Evolutionary conservation across 2,888 invertebrate genomes (phyloP).

Genomic region (Troilus luridus): DNA sequence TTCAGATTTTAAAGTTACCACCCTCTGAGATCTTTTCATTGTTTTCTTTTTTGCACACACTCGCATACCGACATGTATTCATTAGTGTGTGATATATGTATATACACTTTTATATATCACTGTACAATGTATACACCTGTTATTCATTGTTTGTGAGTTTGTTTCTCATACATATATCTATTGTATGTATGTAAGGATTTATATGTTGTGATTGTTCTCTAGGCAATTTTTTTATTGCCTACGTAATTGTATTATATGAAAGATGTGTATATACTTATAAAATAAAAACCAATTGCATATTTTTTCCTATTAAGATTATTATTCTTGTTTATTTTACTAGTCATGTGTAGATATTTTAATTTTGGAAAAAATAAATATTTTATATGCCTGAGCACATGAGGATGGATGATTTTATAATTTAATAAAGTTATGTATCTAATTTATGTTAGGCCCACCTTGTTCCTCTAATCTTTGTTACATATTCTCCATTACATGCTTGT

Average conservation of each 20-base stretch:
- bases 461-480: slow-evolving; percentile 20
- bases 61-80: slow-evolving; percentile 4
- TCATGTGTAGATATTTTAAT: slow-evolving; percentile 49
- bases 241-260: slow-evolving; percentile 40
- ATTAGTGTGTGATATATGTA: slow-evolving; percentile 29
- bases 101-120: slow-evolving; percentile 46
- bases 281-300: slow-evolving; percentile 45
- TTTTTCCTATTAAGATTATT: slow-evolving; percentile 47
- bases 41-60: background rate
- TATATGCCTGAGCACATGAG: slow-evolving; percentile 17
- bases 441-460: slow-evolving; percentile 33
- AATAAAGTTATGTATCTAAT: slow-evolving; percentile 38
- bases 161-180: slow-evolving; percentile 18
- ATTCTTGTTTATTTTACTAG: slow-evolving; percentile 49
- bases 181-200: slow-evolving; percentile 17
- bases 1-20: slow-evolving; percentile 42
- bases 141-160: slow-evolving; percentile 10
- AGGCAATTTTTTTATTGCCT: slow-evolving; percentile 27
- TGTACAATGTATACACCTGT: slow-evolving; percentile 46
- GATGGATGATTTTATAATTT: slow-evolving; percentile 39
- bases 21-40: slow-evolving; percentile 27
- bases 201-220: slow-evolving; percentile 35
- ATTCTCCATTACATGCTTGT: slow-evolving; percentile 30
- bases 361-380: slow-evolving; percentile 33
- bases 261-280: slow-evolving; percentile 46